A percentile compares a stretch with the other conserved stretches of the same genome.
phyloP scores from a whole-genome alignment of 2,113 vertebrate genomes.

The Hiodon tergisus region DNA sequence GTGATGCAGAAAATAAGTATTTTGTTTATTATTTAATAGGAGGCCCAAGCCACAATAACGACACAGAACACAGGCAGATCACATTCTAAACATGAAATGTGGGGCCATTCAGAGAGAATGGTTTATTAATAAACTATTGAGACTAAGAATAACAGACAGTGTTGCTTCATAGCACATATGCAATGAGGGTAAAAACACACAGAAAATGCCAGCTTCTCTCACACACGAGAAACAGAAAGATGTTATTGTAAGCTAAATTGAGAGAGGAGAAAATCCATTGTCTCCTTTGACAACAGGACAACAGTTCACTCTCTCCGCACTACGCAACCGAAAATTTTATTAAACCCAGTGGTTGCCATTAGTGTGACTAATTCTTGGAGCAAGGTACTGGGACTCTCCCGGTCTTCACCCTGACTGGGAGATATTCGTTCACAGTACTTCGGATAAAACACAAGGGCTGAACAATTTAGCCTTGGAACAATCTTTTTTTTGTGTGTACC shows the following conservation, averaged over 20 bases:
- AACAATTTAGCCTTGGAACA: slow-evolving; percentile 36
- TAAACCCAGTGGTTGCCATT: slow-evolving; percentile 9
- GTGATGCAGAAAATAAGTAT: not conserved
- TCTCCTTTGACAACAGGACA: not conserved
- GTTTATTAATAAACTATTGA: too few species aligned
- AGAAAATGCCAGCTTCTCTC: not conserved
- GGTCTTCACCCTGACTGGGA: not conserved
- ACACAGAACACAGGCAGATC: slow-evolving; percentile 5
- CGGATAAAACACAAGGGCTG: slow-evolving; percentile 24
- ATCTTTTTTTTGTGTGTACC: slow-evolving; percentile 30
- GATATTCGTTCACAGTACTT: not conserved
- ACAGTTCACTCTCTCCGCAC: not conserved
- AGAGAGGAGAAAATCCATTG: not conserved
- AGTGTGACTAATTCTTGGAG: slow-evolving; percentile 25
- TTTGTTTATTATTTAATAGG: not conserved
- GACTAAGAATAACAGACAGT: too few species aligned
- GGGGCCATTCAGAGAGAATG: not conserved
- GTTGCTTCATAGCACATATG: too few species aligned
- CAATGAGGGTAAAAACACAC: not conserved
- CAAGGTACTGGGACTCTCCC: not conserved
- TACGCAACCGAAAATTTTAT: not conserved
- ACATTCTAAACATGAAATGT: not conserved
- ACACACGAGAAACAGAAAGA: not conserved
- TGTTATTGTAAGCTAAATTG: not conserved
- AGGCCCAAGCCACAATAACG: not conserved